These are phyloP conservation scores for Archilochus colubris DNA, from an alignment of 2,113 vertebrate species.

Conservation along the genomic window DNA sequence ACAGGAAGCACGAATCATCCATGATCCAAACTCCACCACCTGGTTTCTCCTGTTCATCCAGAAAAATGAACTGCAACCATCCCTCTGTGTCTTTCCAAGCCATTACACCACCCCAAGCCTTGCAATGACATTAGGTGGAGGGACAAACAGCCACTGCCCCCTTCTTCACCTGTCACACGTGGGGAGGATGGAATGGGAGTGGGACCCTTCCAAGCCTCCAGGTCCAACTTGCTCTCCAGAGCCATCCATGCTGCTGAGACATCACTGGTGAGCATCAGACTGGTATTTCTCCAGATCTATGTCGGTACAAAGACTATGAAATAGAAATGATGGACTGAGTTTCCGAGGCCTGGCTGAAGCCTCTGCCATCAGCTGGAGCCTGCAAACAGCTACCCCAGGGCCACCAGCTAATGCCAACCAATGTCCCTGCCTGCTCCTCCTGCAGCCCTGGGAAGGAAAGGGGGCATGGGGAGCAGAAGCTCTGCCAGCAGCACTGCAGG, in stretches of 20 bases:
- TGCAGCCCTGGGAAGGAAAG: background rate
- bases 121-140: background rate
- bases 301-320: background rate
- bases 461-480: background rate
- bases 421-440: background rate
- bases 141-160: background rate
- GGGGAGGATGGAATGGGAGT: background rate
- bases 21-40: background rate
- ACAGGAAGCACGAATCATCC: conserved; percentile 41
- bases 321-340: background rate
- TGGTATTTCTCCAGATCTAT: background rate
- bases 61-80: background rate
- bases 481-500: background rate
- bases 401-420: background rate
- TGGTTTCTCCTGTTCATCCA: fast-evolving
- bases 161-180: background rate
- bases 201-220: background rate
- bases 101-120: background rate
- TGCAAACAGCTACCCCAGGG: background rate
- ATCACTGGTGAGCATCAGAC: background rate
- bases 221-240: background rate
- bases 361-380: background rate
- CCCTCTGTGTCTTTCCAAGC: background rate
- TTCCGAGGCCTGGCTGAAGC: background rate
- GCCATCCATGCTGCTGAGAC: background rate